Evolutionary conservation across 2,113 vertebrate species (phyloP).

Genomic region (Pluvianellus socialis): DNA sequence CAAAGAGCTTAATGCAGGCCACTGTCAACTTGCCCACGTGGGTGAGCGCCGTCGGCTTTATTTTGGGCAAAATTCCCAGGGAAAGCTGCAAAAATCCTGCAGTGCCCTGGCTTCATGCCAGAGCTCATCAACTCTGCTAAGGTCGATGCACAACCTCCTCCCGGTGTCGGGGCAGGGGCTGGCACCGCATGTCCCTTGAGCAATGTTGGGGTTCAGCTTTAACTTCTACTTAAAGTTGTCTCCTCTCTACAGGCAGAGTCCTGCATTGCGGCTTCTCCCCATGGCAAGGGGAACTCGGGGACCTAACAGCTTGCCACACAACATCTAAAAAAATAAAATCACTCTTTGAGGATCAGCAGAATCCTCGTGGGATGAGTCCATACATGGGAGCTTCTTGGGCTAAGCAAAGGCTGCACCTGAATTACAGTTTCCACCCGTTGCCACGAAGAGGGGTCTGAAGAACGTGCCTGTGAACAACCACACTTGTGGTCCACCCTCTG

Average conservation of each 20-base stretch:
- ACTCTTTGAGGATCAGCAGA: not conserved
- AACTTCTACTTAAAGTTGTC: not conserved
- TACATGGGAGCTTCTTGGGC: not conserved
- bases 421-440: not conserved
- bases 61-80: not conserved
- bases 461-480: not conserved
- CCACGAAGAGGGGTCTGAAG: not conserved
- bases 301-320: not conserved
- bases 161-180: rapidly evolving
- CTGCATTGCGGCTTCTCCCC: not conserved
- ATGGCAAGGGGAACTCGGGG: not conserved
- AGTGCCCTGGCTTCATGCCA: not conserved
- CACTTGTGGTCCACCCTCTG: rapidly evolving
- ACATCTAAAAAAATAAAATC: not conserved
- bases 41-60: rapidly evolving
- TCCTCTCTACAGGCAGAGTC: not conserved
- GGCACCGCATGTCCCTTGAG: rapidly evolving
- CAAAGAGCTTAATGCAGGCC: not conserved
- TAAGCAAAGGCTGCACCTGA: not conserved
- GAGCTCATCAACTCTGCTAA: not conserved
- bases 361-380: not conserved
- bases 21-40: not conserved
- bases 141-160: not conserved
- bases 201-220: not conserved
- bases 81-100: not conserved